Evolutionary conservation across 2,113 vertebrate species (phyloP).

Genomic region (Nansenia antarctica): DNA sequence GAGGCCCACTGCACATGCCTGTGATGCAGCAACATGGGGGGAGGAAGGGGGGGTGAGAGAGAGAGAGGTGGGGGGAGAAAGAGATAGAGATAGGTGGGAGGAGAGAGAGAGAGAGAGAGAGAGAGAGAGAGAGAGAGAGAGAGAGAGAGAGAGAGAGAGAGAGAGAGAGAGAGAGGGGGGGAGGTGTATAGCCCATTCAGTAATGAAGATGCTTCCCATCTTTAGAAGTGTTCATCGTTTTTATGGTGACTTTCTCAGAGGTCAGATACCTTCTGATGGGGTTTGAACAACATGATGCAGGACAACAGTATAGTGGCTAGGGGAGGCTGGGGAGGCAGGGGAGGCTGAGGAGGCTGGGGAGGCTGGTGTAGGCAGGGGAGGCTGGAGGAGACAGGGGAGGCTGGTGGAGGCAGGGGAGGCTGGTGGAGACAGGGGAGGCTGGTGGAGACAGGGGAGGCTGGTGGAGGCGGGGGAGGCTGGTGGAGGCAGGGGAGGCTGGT

Average conservation of each 20-base stretch:
- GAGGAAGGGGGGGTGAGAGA: background rate
- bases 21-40: background rate
- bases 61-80: background rate
- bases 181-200: background rate
- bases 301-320: background rate
- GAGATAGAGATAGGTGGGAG: background rate
- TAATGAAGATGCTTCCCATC: background rate
- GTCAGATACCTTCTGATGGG: background rate
- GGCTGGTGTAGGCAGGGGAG: too few species aligned
- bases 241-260: background rate
- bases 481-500: too few species aligned
- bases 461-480: too few species aligned
- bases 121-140: too few species aligned
- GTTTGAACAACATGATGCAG: background rate
- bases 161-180: background rate
- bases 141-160: background rate
- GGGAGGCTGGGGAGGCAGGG: too few species aligned
- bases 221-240: background rate
- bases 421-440: too few species aligned
- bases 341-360: too few species aligned
- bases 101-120: background rate
- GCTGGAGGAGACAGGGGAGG: too few species aligned
- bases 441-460: too few species aligned
- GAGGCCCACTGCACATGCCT: background rate
- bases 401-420: too few species aligned